Base-by-base conservation (phyloP, 2,888 invertebrate genomes). In the Myopa tessellatipennis region DNA sequence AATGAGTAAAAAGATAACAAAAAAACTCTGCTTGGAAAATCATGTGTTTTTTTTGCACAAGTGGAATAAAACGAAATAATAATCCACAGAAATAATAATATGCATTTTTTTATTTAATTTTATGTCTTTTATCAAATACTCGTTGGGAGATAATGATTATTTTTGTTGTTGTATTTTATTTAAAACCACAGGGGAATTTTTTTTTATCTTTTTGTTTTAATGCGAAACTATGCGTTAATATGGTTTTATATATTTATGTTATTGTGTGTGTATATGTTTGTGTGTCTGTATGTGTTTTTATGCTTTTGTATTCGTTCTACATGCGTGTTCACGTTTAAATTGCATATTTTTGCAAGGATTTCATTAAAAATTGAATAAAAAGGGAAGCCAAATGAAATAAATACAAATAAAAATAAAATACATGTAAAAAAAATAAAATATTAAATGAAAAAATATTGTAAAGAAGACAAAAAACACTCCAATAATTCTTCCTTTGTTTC, bases 311-410 rank as follows among this genome's bases (percentile, higher is more conserved):
- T 78, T 73, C 45, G 67, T 58, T 58, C 4, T 74, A 55, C 18
- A 70, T 74, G 77, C 74, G 74, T 70, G 70, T 63, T 63, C 74
- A 71, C 74, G 69, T 63, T 69, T 58, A 76, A 78, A 78, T 77
- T 76, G 76, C 71, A 70, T 76, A 55, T 58, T 73, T 65, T 72
- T 72, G 74, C 72, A 74, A 77, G 72, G 74, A 80, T 80, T 80
- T 78, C 74, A 79, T 79, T 78, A 78, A 79, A 80, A 78, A 72
- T 76, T 61, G 65, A 78, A 72, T 76, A 78, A 73, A 77, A 79
- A 71, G 68, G 68, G 38, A 65, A 50, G 16, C 40, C 63, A 8
- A 50, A 72, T 52, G 72, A 73, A 65, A 78, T 67, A 60, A 45
- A 60, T n/a, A 26, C 52, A 34, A 55, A 67, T 60, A 40, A 58